Base-by-base conservation (phyloP, 2,113 vertebrate species). In the Ailuropoda melanoleuca region DNA sequence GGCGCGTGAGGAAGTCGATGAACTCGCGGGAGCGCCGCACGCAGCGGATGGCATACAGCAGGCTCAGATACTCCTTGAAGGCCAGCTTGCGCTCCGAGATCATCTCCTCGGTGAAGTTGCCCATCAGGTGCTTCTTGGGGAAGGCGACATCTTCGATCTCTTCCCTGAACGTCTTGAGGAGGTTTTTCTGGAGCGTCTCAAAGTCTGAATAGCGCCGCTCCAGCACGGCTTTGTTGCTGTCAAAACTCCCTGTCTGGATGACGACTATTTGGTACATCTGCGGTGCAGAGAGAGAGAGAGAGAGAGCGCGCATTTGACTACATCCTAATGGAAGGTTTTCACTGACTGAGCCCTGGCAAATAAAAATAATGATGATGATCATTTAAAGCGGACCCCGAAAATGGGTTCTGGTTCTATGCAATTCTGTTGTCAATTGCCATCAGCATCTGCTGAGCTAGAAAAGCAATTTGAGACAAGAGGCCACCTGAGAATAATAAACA, bases 131-230 rank as follows among this genome's bases (percentile, higher is more conserved):
- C 95, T 99, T 99, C 62, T 97, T 99, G 46, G 99, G 99, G 62
- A 99, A 99, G 48, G 78, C 58, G 39, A 99, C 94, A 5, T 99
- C 99, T 97, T 99, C 99, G 93, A 99, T 98, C 98, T 99, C 99
- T 75, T 99, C 99, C 0, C 96, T 75, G 88, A 99, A 99, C 60
- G 99, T 98, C 88, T 98, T 98, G 80, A 99, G 98, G 19, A 99
- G 99, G 74, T 95, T 97, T 29, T 98, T 99, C 96, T 99, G 99
- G 70, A 99, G 98, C 88, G 58, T 98, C 94, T 98, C 98, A 58
- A 99, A 99, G 98, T 99, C 99, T 0, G 99, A 99, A 17, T 99
- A 99, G 91, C 99, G 99, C 6, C 99, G 98, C 31, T 99, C 99
- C 62, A 99, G 98, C 6, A 98, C 91, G 24, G 99, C 99, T 10